phyloP scores from a whole-genome alignment of 2,797 vertebrate species.

The Peromyscus nudipes region DNA sequence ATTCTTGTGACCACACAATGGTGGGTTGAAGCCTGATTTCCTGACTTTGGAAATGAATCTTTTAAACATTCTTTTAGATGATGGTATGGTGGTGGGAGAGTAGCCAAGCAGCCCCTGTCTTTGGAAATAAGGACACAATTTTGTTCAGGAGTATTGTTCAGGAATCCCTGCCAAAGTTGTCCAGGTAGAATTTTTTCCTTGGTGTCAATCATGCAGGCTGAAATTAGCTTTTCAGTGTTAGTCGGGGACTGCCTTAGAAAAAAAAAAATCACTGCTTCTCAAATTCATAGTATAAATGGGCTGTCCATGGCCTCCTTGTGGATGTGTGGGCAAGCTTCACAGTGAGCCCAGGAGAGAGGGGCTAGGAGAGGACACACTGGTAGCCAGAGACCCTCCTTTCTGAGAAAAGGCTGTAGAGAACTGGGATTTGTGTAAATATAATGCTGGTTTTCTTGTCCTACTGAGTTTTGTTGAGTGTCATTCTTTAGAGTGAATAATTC shows the following conservation, averaged over 20 bases:
- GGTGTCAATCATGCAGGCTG: background rate
- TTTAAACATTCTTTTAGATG: conserved; percentile 50
- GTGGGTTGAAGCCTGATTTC: conserved; percentile 60
- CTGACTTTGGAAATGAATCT: conserved; percentile 51
- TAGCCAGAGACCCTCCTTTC: background rate
- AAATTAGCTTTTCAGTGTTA: background rate
- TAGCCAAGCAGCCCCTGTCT: background rate
- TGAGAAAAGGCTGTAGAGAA: background rate
- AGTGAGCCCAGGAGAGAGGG: background rate
- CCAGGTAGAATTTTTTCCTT: background rate
- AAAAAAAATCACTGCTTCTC: background rate
- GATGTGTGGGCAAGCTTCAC: background rate
- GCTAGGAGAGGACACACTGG: background rate
- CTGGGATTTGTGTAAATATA: conserved; percentile 22
- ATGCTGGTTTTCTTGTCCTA: background rate
- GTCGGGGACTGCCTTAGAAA: background rate
- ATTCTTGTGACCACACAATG: conserved; percentile 57
- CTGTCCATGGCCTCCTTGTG: background rate
- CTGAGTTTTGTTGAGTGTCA: conserved; percentile 14
- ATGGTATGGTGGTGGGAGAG: background rate
- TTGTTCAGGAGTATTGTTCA: background rate
- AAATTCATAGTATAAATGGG: background rate
- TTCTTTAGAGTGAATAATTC: background rate
- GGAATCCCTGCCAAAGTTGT: background rate
- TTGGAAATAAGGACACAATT: conserved; percentile 33